A percentile compares a stretch with the other conserved stretches of the same genome.
phyloP scores from a whole-genome alignment of 1,140 invertebrate genomes.

The Plodia interpunctella region DNA sequence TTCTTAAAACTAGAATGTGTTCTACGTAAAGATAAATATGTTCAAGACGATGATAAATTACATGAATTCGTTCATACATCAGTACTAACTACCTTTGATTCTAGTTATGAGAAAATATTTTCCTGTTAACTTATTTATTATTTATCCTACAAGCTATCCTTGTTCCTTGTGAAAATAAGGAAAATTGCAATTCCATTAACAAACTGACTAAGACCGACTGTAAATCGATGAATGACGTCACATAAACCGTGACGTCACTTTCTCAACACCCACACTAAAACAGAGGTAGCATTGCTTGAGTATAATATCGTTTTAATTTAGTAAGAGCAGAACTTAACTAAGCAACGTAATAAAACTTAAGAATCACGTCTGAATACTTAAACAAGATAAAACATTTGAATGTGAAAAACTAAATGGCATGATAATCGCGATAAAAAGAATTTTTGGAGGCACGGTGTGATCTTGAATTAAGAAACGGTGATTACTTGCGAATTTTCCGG shows the following conservation, averaged over 20 bases:
- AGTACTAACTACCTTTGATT: too few species aligned
- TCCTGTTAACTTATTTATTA: too few species aligned
- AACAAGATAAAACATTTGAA: background rate
- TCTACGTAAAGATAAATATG: too few species aligned
- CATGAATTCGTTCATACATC: too few species aligned
- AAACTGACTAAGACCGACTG: too few species aligned
- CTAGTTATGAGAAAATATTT: too few species aligned
- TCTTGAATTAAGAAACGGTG: slow-evolving; percentile 30
- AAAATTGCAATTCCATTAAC: too few species aligned
- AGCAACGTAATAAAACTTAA: background rate
- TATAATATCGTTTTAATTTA: background rate
- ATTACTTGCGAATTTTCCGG: slow-evolving; percentile 45
- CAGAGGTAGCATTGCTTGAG: background rate
- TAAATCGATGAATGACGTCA: background rate
- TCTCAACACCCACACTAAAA: background rate
- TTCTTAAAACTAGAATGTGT: too few species aligned
- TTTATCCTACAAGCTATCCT: too few species aligned
- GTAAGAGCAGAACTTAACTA: background rate
- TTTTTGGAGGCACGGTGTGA: slow-evolving; percentile 7
- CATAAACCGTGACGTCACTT: background rate
- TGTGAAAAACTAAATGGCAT: background rate
- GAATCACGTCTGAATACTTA: background rate
- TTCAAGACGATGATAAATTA: too few species aligned
- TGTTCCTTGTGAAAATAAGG: too few species aligned
- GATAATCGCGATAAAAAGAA: slow-evolving; percentile 1